Conservation (phyloP, 2,888 invertebrate species). For the Tetragnatha montana region DNA sequence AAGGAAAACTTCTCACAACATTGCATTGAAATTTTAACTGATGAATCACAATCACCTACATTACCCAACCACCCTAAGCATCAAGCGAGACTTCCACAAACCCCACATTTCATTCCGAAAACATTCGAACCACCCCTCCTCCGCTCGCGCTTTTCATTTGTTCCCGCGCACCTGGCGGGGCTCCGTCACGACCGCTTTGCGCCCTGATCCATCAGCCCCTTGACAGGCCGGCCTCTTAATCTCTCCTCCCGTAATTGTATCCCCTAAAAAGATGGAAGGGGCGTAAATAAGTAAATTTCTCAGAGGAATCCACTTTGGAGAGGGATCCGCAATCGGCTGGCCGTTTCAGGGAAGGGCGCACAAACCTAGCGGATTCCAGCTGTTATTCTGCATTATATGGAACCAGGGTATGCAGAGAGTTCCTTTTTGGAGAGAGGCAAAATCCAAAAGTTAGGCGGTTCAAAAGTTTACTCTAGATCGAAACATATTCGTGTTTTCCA, state of each 20-base stretch:
- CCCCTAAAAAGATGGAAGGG: slow-evolving; percentile 48
- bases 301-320: slow-evolving; percentile 61
- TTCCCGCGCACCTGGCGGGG: background rate
- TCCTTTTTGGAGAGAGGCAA: no score
- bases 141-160: no score
- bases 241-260: slow-evolving; percentile 54
- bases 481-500: background rate
- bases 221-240: slow-evolving; percentile 61
- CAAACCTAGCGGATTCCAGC: slow-evolving; percentile 27
- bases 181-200: slow-evolving; percentile 49
- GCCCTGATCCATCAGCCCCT: slow-evolving; percentile 57
- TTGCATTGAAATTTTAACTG: no score
- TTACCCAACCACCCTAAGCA: no score
- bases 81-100: no score
- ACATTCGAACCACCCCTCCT: no score
- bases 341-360: slow-evolving; percentile 10
- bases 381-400: background rate
- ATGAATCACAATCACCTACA: no score
- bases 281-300: slow-evolving; percentile 67
- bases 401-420: no score
- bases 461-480: no score
- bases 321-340: slow-evolving; percentile 38
- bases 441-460: no score
- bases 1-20: no score
- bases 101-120: no score